Evolutionary conservation across 2,888 invertebrate species (phyloP), one percentile per base, ranked within the genome.

Genomic region (Volucella zonaria): DNA sequence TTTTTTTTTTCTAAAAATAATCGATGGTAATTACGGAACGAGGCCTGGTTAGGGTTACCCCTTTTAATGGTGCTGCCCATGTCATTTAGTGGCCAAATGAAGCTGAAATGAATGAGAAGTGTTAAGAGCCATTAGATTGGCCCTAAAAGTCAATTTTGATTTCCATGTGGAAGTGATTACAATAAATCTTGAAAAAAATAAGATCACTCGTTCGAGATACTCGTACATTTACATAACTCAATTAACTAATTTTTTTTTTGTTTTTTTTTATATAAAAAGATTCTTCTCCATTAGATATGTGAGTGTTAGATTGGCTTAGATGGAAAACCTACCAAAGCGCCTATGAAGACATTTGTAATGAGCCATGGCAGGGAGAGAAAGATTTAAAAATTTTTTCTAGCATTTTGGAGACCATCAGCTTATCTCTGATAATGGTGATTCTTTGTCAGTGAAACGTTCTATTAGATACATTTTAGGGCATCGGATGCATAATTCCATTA

Each of bases 111-210:
- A 73, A 80, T 75, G 61, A 42, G 67, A 85, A 81, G 85, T 81
- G 85, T 85, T 81, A 81, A 73, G 81, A 81, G 68, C 85, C 81
- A 85, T 85, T 85, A 81, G 77, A 81, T 73, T 43, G 71, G 75
- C 62, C 62, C 45, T 73, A 47, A 67, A 59, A 76, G 71, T 77
- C 76, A 64, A 73, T 80, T 64, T 62, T 40, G 42, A 85, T 85
- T 81, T 81, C 81, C 76, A 81, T 81, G 68, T 81, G 67, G 76
- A 85, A 85, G 81, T 77, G 81, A 85, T 85, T 81, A 73, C 54
- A 77, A 85, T 85, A 85, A 85, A 85, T 85, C 83, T 85, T 45
- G 8, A 18, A 61, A 49, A 67, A 71, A 70, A 68, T 80, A 75
- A 85, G 71, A 75, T 75, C 79, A 49, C n/a, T 59, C 67, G 56